Evolutionary conservation across 2,888 invertebrate species (phyloP), one percentile per base, ranked within the genome.

Genomic region (Nasonovia ribisnigri): DNA sequence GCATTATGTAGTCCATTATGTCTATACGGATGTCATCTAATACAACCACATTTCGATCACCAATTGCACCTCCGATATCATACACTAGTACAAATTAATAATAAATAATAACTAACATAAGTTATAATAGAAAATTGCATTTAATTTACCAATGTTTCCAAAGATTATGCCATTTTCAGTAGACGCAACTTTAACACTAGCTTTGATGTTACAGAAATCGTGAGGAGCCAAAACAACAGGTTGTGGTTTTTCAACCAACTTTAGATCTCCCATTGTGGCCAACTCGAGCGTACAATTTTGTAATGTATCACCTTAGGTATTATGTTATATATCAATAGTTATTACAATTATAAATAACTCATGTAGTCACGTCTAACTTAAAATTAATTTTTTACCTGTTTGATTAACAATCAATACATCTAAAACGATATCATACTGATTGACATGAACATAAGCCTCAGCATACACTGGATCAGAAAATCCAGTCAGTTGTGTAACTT

Each of bases 131-230:
- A 90, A 20, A n/a, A 94, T 57, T 11, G 46, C 48, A 10, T 77
- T 88, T 42, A 54, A 95, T 96, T 95, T 95, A 97, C 98, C 98
- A 95, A 99, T 99, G 96, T 99, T 99, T 94, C 99, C 99, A 96
- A 99, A 99, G 95, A 99, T 99, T 95, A 99, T 99, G 94, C 99
- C 99, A 96, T 99, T 99, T 96, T 99, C 99, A 0, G 99, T 99
- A 29, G 99, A 99, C 0, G 99, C 99, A n/a, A 99, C 99, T 96
- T 99, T 99, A 86, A 99, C 99, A 95, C 99, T 99, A 16, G 99
- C 99, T 96, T 99, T 99, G 95, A 99, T 99, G 96, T 99, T 98
- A 95, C 99, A 98, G 96, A 98, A 99, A 96, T 99, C 99, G 95
- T 99, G 97, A 0, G 99, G 99, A 11, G 99, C 99, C 95, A 99